Evolutionary conservation across 2,888 invertebrate genomes (phyloP).

Genomic region (Eilema caniola): DNA sequence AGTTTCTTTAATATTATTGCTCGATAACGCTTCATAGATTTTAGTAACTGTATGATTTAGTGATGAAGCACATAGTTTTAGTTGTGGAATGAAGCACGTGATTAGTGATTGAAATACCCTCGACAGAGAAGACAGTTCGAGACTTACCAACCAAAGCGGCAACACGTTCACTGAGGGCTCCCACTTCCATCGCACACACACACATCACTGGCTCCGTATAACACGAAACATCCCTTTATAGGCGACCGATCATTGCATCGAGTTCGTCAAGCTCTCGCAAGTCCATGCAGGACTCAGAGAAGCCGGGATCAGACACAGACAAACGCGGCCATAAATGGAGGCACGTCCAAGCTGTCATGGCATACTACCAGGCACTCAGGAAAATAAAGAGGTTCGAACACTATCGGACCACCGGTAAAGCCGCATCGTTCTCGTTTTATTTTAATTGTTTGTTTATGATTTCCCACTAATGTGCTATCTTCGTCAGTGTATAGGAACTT

Average conservation of each 20-base stretch:
- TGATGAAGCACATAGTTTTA: constrained; percentile 36
- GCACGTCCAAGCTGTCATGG: constrained; percentile 95
- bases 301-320: constrained; percentile 77
- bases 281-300: constrained; percentile 80
- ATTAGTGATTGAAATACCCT: constrained; percentile 10
- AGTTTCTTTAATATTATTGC: constrained; percentile 28
- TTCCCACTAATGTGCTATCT: constrained; percentile 79
- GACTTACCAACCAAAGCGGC: constrained; percentile 54
- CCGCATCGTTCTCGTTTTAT: constrained; percentile 75
- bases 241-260: constrained; percentile 85
- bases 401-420: constrained; percentile 68
- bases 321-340: constrained; percentile 92
- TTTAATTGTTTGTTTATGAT: constrained; percentile 77
- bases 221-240: constrained; percentile 81
- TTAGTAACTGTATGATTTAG: constrained; percentile 31
- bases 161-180: constrained; percentile 58
- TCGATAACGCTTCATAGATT: constrained; percentile 39
- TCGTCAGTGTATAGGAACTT: constrained; percentile 82
- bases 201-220: constrained; percentile 67
- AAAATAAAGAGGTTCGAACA: constrained; percentile 94
- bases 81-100: constrained; percentile 28
- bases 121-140: constrained; percentile 22
- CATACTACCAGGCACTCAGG: constrained; percentile 95
- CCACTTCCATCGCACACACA: constrained; percentile 64
- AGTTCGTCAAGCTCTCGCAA: constrained; percentile 82